Base-by-base conservation (phyloP, 1,140 invertebrate genomes). In the Phthorimaea operculella region DNA sequence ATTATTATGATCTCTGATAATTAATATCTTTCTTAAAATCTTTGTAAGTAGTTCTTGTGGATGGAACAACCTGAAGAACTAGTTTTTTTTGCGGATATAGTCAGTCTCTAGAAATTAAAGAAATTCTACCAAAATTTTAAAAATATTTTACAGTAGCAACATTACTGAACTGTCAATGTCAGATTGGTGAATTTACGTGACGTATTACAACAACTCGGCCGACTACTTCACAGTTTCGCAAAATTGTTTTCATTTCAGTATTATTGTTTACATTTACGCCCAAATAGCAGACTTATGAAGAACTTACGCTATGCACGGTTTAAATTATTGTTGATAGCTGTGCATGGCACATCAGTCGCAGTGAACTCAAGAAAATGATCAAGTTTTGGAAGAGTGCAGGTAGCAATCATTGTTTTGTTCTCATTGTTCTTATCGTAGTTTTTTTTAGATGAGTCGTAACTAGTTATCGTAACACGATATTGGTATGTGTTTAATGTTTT, bases 331-430 rank as follows among this genome's bases (percentile, higher is more conserved):
- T 39, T 39, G 10, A 9, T 47, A 15, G 44, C 11, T 47, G 15
- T 47, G 15, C 15, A 9, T 4, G 44, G 16, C 44, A 16, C 44
- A 15, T 47, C 8, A 16, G 15, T 17, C 44, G 44, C 16, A 15
- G 11, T 15, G 15, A 16, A 17, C 10, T 17, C 8, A 61, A 57
- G 50, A 60, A 72, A 72, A 76, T 85, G 82, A 83, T 85, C 51
- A 85, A 85, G 66, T 85, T 85, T 63, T 85, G 82, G 82, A 85
- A 85, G 71, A 85, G 79, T 63, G 79, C 82, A 74, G 82, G 82
- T 85, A 72, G 8, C 14, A 16, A 47, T 17, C 4, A 16, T 47
- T 47, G n/a, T 47, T 15, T n/a, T 15, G 15, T 47, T 47, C 44
- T 47, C n/a, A 4, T 47, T 16, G 16, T 47, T 4, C 44, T 2